Base-by-base conservation (phyloP, 2,888 invertebrate genomes). In the Hedychridium roseum region DNA sequence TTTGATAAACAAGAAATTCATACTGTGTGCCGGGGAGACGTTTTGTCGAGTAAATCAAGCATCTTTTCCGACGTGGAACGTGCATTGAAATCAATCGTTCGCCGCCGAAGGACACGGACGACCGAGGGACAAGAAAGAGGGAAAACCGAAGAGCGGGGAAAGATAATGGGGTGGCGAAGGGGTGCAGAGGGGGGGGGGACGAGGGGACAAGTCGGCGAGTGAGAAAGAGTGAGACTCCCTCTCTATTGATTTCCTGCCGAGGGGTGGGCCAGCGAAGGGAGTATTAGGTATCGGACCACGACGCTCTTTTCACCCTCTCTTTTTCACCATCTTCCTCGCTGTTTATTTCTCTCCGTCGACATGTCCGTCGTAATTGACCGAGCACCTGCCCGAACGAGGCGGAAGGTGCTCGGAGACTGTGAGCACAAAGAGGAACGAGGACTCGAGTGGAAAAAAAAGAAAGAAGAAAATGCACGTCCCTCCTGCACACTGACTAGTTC, bases 201-300 rank as follows among this genome's bases (percentile, higher is more conserved):
- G 32, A 28, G 28, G 37, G 26, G 17, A n/a, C n/a, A n/a, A n/a
- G n/a, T n/a, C n/a, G 48, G 39, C 9, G 21, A 35, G 26, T 37
- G 37, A 48, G 45, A 34, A 31, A 44, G 51, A 50, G 44, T 44
- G 46, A 34, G 34, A 56, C 46, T 57, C 54, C 38, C 57, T 57
- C 54, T 64, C 57, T 63, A 63, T 63, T 63, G 63, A 63, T 63
- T 64, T 63, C 60, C 55, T 56, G 64, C 58, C 57, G 64, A 64
- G 60, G n/a, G 58, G 62, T 64, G 64, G 51, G 51, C 60, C 60
- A 63, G 55, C 64, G 52, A 57, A 63, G 64, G 65, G 64, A 63
- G 67, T 64, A 70, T 70, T 70, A 70, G 62, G 63, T 70, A 70
- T 70, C 65, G 66, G 54, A n/a, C 41, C 57, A 49, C 50, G 43